These are phyloP conservation scores for Asobara japonica DNA, from an alignment of 1,140 invertebrate genomes.

Conservation along the genomic window DNA sequence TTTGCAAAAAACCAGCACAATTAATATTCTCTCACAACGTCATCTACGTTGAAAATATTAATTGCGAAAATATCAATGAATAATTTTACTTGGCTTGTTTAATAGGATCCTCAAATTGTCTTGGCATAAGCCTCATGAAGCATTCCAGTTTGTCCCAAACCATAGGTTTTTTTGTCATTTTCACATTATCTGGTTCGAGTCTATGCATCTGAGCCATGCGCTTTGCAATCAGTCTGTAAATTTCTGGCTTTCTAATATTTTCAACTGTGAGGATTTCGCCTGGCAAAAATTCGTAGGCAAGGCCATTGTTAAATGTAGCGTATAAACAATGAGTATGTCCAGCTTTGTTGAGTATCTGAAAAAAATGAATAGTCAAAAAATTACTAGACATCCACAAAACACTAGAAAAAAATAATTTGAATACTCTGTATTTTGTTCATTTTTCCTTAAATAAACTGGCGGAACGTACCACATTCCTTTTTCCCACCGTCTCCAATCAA, in stretches of 20 bases:
- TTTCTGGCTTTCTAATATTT: slow-evolving; percentile 74
- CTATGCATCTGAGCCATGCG: slow-evolving; percentile 86
- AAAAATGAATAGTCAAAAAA: no score
- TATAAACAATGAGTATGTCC: slow-evolving; percentile 87
- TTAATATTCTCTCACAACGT: no score
- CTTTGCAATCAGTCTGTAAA: slow-evolving; percentile 80
- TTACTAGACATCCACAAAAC: no score
- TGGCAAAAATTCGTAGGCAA: slow-evolving; percentile 91
- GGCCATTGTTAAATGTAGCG: slow-evolving; percentile 93
- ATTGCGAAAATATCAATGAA: no score
- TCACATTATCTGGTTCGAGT: slow-evolving; percentile 59
- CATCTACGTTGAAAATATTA: no score
- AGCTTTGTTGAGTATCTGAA: slow-evolving; percentile 78
- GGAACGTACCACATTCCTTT: no score
- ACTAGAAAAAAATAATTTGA: no score
- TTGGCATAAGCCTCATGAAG: slow-evolving; percentile 79
- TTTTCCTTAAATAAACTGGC: no score
- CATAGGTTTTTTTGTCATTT: slow-evolving; percentile 66
- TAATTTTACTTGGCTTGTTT: slow-evolving; percentile 73
- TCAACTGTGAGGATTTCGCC: slow-evolving; percentile 81
- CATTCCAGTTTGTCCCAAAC: slow-evolving; percentile 80
- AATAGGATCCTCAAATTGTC: slow-evolving; percentile 69
- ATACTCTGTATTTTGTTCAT: no score
- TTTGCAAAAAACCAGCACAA: no score
- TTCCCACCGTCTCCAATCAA: no score